Percentiles rank a stretch among this genome's conserved stretches.
These are phyloP conservation scores for Macroramphosus scolopax DNA, from an alignment of 2,797 vertebrate genomes.

Conservation along the genomic window DNA sequence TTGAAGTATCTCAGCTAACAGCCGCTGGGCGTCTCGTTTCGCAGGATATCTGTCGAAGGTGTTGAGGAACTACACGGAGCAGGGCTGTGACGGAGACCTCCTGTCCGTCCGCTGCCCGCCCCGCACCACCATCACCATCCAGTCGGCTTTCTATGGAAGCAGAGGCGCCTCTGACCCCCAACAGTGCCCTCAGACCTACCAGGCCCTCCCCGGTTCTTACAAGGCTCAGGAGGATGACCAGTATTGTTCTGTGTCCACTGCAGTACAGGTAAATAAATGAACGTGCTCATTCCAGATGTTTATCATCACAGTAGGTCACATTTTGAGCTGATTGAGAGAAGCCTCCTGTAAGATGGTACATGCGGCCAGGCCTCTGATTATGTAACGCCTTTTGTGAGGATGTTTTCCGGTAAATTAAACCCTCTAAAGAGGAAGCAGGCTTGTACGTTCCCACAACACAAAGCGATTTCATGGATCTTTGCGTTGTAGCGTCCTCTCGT, in stretches of 20 bases:
- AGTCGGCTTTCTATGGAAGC: conserved; percentile 88
- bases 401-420: conserved; percentile 69
- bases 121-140: conserved; percentile 88
- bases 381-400: conserved; percentile 65
- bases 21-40: conserved; percentile 20
- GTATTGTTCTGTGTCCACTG: conserved; percentile 84
- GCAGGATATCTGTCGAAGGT: conserved; percentile 85
- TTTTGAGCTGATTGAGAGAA: too few species aligned
- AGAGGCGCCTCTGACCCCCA: conserved; percentile 74
- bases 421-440: conserved; percentile 50
- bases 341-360: conserved; percentile 36
- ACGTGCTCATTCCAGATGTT: too few species aligned
- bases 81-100: conserved; percentile 87
- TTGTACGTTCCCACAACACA: conserved; percentile 57
- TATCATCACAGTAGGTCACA: too few species aligned
- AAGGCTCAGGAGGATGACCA: conserved; percentile 73
- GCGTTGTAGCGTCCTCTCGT: conserved; percentile 60
- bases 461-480: conserved; percentile 68
- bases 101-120: conserved; percentile 84
- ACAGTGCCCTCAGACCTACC: conserved; percentile 80
- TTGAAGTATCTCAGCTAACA: background rate
- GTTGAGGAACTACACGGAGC: conserved; percentile 86
- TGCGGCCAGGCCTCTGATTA: conserved; percentile 50
- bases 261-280: conserved; percentile 80
- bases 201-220: conserved; percentile 70